phyloP scores from a whole-genome alignment of 2,888 invertebrate genomes.

The Parochlus steinenii region DNA sequence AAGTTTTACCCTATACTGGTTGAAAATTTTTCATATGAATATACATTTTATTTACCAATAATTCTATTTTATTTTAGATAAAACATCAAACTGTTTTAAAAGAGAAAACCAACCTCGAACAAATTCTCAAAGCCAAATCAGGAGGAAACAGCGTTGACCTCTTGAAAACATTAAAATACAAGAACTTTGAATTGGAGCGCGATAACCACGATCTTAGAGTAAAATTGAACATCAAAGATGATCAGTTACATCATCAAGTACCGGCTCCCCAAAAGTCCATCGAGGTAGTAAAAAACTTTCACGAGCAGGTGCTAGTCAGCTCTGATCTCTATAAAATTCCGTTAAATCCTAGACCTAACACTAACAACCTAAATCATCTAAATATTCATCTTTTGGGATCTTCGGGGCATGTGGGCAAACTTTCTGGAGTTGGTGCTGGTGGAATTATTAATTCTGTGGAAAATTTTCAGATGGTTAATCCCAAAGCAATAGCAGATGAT shows the following conservation, averaged over 20 bases:
- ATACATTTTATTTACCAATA: background rate
- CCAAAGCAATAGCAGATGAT: conserved; percentile 19
- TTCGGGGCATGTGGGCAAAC: too few species aligned
- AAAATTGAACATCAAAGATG: conserved; percentile 3
- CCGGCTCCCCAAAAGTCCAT: background rate
- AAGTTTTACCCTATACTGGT: too few species aligned
- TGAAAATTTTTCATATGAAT: background rate
- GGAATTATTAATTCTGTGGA: conserved; percentile 29
- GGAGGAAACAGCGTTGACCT: background rate
- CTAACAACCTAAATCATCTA: conserved; percentile 7
- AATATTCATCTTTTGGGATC: background rate
- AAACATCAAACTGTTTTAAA: conserved; percentile 23
- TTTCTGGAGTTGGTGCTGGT: conserved; percentile 12
- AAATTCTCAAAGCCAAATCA: conserved; percentile 14
- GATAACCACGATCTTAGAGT: conserved; percentile 8
- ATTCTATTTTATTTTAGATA: conserved; percentile 19
- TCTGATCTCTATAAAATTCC: conserved; percentile 28
- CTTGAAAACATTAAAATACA: conserved; percentile 8
- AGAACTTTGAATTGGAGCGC: conserved; percentile 10
- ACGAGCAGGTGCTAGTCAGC: conserved; percentile 29
- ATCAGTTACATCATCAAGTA: background rate
- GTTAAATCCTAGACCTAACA: conserved; percentile 24
- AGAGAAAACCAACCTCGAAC: conserved; percentile 23
- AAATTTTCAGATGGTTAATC: conserved; percentile 32
- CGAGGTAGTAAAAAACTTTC: conserved; percentile 23